phyloP scores from a whole-genome alignment of 92 coral and sea anemone genomes.

The Pocillopora grandis region DNA sequence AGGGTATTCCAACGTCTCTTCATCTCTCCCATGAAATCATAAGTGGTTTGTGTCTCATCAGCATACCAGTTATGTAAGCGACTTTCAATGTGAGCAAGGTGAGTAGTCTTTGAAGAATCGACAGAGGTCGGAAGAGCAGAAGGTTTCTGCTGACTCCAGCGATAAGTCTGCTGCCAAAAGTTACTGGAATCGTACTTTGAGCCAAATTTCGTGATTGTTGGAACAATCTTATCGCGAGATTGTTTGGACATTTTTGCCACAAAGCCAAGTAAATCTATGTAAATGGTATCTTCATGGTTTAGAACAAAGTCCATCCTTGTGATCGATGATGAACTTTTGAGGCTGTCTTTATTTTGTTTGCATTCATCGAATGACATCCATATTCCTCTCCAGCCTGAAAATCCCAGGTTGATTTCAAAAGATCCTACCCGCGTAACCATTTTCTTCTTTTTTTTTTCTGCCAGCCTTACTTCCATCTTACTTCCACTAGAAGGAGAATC shows the following conservation, averaged over 20 bases:
- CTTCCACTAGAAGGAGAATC: not conserved
- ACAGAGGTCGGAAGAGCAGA: too few species aligned
- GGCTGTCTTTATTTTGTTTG: not conserved
- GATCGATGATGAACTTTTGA: not conserved
- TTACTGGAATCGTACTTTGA: constrained; percentile 10
- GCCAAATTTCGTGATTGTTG: constrained; percentile 7
- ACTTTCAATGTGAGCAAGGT: too few species aligned
- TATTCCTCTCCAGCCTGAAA: constrained; percentile 50
- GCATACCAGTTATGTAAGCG: constrained; percentile 23
- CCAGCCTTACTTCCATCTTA: not conserved
- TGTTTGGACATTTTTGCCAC: not conserved
- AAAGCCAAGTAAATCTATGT: constrained; percentile 36
- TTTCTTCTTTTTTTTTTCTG: not conserved
- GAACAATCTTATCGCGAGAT: constrained; percentile 45
- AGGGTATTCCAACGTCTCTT: constrained; percentile 28
- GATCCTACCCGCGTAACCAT: not conserved
- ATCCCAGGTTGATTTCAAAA: constrained; percentile 12
- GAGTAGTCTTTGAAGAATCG: too few species aligned
- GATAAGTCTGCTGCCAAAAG: constrained; percentile 38
- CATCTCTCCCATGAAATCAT: constrained; percentile 22
- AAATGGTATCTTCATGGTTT: constrained; percentile 26
- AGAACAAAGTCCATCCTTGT: constrained; percentile 14
- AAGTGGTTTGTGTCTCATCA: constrained; percentile 26
- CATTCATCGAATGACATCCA: constrained; percentile 45
- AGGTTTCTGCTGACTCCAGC: too few species aligned